Base-by-base conservation (phyloP, 2,113 vertebrate species). In the Elephantulus edwardii region DNA sequence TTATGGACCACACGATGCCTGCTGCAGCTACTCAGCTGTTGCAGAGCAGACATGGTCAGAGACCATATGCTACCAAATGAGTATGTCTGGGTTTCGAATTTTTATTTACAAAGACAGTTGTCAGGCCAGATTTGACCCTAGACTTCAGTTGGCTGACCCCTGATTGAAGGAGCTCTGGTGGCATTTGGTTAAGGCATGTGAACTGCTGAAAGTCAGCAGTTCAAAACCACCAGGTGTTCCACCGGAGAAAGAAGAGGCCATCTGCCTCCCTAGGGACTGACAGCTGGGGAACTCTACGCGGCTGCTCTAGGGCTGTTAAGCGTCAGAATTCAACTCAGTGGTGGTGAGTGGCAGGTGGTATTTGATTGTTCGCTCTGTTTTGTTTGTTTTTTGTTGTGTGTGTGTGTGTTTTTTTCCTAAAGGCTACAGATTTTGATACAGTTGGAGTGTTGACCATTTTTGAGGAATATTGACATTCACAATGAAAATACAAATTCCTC, bases 341-440 rank as follows among this genome's bases (percentile, higher is more conserved):
- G n/a, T n/a, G n/a, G n/a, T n/a, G n/a, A n/a, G n/a, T n/a, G n/a
- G n/a, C n/a, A n/a, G n/a, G n/a, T n/a, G n/a, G n/a, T n/a, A n/a
- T n/a, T n/a, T n/a, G n/a, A n/a, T n/a, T n/a, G n/a, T n/a, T n/a
- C n/a, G n/a, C n/a, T n/a, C n/a, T n/a, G n/a, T n/a, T n/a, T n/a
- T n/a, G n/a, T n/a, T n/a, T n/a, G n/a, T n/a, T n/a, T n/a, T n/a
- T n/a, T n/a, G n/a, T n/a, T n/a, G n/a, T n/a, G n/a, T n/a, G n/a
- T n/a, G n/a, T n/a, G n/a, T n/a, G n/a, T n/a, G n/a, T n/a, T 42
- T 50, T 35, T 70, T 72, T 90, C 62, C 44, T 77, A 56, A 60
- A 50, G 84, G 33, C 72, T 91, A 38, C 77, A 83, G 62, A 75
- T 83, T 84, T 90, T 2, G 46, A 13, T 86, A 48, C 30, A 83